Evolutionary conservation across 64 coral and sea anemone genomes (phyloP).

Genomic region (Platygyra sinensis): DNA sequence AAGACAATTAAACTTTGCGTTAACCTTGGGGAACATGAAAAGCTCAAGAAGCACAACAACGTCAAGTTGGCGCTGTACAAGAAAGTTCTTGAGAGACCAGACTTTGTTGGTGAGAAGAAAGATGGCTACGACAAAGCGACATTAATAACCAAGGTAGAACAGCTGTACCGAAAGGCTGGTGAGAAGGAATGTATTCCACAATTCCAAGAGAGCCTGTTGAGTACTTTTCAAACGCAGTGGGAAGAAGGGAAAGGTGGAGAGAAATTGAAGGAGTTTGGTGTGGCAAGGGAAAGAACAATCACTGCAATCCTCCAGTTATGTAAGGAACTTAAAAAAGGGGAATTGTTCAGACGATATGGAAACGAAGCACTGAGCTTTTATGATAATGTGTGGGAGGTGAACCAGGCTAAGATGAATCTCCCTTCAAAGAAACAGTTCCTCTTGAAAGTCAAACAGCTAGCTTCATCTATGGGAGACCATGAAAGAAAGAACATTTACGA

Average conservation of each 20-base stretch:
- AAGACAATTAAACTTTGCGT: not conserved
- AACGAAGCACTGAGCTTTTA: constrained; percentile 1
- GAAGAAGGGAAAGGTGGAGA: not conserved
- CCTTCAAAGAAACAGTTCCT: not conserved
- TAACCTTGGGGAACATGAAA: not conserved
- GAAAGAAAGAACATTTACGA: not conserved
- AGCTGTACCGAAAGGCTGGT: not conserved
- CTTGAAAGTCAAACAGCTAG: not conserved
- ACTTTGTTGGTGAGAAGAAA: not conserved
- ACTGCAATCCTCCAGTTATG: not conserved
- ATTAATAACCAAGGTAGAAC: not conserved
- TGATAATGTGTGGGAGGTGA: not conserved
- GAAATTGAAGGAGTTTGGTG: not conserved
- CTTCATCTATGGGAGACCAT: constrained; percentile 6
- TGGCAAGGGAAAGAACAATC: not conserved
- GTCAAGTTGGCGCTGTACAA: not conserved
- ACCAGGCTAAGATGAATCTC: not conserved
- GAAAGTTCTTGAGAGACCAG: not conserved
- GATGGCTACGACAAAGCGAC: not conserved
- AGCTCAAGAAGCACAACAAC: not conserved
- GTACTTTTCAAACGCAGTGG: not conserved
- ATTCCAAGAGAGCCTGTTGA: not conserved
- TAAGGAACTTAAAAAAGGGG: not conserved
- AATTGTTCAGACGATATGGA: not conserved
- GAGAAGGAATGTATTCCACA: not conserved